phyloP scores from a whole-genome alignment of 92 coral and sea anemone species.

The Zoanthus solanderi region DNA sequence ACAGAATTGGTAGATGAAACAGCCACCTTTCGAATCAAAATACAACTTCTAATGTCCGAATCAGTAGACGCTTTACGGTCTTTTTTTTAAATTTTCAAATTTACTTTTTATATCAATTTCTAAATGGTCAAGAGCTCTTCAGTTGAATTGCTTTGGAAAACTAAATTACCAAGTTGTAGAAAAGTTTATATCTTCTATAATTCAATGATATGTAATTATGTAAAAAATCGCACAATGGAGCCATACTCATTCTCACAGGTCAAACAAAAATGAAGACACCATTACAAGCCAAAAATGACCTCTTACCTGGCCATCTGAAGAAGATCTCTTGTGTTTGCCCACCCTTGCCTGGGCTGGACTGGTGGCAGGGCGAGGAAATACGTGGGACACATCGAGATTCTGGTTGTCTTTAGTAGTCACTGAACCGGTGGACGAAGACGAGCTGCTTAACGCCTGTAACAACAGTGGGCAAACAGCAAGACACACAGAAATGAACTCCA shows the following conservation, averaged over 20 bases:
- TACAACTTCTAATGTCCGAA: too few relatives aligned
- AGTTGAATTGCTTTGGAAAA: too few relatives aligned
- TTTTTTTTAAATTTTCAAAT: too few relatives aligned
- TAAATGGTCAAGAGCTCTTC: too few relatives aligned
- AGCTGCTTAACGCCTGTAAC: slow-evolving; percentile 3
- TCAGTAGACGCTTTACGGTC: too few relatives aligned
- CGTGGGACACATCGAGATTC: slow-evolving; percentile 74
- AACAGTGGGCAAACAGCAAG: neutral
- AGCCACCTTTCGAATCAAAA: too few relatives aligned
- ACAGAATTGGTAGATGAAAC: too few relatives aligned
- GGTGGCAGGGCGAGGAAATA: slow-evolving; percentile 92
- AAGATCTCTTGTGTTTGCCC: slow-evolving; percentile 75
- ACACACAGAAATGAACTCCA: neutral
- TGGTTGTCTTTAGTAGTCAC: slow-evolving; percentile 13
- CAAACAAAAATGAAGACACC: neutral
- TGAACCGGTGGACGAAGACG: slow-evolving; percentile 22
- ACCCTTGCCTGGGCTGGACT: slow-evolving; percentile 69
- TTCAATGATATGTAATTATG: neutral
- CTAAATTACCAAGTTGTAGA: too few relatives aligned
- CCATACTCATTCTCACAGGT: neutral
- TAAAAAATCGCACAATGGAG: neutral
- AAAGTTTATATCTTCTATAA: too few relatives aligned
- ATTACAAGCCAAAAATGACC: neutral
- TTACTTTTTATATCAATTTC: too few relatives aligned
- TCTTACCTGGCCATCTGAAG: slow-evolving; percentile 79